Evolutionary conservation across 2,888 invertebrate genomes (phyloP).

Genomic region (Synanthedon vespiformis): DNA sequence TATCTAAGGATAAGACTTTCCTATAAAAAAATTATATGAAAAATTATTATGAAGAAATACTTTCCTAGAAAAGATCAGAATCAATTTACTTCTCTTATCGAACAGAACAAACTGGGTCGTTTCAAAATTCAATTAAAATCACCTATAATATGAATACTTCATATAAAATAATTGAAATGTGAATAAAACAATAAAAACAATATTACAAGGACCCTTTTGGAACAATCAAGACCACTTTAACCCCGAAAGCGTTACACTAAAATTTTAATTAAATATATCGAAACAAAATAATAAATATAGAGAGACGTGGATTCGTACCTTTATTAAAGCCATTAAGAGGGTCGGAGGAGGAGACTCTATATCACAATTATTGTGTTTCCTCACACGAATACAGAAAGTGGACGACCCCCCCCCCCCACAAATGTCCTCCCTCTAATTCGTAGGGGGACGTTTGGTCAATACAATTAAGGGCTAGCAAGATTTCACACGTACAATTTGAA

Average conservation of each 20-base stretch:
- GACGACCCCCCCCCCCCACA: conserved; percentile 10
- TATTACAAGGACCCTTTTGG: background rate
- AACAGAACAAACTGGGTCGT: background rate
- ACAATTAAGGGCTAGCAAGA: conserved; percentile 63
- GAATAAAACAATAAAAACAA: conserved; percentile 3
- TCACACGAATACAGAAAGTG: conserved; percentile 35
- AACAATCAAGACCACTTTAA: conserved; percentile 2
- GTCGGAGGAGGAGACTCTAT: conserved; percentile 32
- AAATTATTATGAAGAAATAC: too few relatives aligned
- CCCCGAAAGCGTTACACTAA: conserved; percentile 25
- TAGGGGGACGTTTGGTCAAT: conserved; percentile 51
- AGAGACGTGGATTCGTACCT: conserved; percentile 57
- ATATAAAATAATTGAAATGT: conserved; percentile 3
- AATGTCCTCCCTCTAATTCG: conserved; percentile 20
- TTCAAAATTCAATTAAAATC: background rate
- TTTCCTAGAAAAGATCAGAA: too few relatives aligned
- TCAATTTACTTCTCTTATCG: too few relatives aligned
- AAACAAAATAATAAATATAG: conserved; percentile 64
- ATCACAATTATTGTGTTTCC: conserved; percentile 54
- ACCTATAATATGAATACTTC: background rate
- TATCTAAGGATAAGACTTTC: too few relatives aligned
- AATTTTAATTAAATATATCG: conserved; percentile 68
- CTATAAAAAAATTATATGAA: too few relatives aligned
- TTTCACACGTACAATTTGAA: conserved; percentile 67
- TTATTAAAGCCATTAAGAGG: conserved; percentile 67